Evolutionary conservation across 2,797 vertebrate species (phyloP), one percentile per base, ranked within the genome.

Genomic region (Manis javanica): DNA sequence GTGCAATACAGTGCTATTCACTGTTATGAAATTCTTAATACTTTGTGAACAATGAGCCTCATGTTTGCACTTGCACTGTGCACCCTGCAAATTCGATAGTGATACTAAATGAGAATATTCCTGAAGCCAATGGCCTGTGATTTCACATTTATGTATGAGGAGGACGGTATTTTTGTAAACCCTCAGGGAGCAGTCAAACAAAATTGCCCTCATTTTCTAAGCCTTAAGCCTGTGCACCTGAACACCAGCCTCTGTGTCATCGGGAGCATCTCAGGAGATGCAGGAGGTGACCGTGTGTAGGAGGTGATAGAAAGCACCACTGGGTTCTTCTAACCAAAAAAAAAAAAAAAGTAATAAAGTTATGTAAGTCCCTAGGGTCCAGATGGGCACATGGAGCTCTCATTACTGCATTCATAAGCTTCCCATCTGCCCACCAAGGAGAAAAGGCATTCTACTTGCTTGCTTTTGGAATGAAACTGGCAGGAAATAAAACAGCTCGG

Each of bases 141-240:
- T 82, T 90, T 61, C 71, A 74, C 93, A 61, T 7, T 49, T 87
- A 72, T 63, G 75, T 83, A 59, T 75, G 42, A 91, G 86, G 81
- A 90, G 72, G 90, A 63, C 49, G 87, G 87, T 93, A 92, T 96
- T 94, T 97, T 95, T 68, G 49, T 96, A 94, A 98, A 75, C 69
- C 89, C 72, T n/a, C 29, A 88, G 64, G 81, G 90, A 95, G 5
- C 57, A 85, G 79, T 91, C 86, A 96, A 63, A 72, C 49, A 81
- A 92, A 96, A 96, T 96, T 77, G 91, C 66, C 64, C 94, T 97
- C 89, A 77, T 97, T 97, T 97, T 95, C 93, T 92, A 88, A 95
- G 93, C 51, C 63, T 12, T 96, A 88, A 96, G 88, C 89, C 66
- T 66, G 39, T 64, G 72, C 81, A 53, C 72, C 88, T 90, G 74